Conservation (phyloP, 92 coral and sea anemone species). For the Chrysogorgia sp. region DNA sequence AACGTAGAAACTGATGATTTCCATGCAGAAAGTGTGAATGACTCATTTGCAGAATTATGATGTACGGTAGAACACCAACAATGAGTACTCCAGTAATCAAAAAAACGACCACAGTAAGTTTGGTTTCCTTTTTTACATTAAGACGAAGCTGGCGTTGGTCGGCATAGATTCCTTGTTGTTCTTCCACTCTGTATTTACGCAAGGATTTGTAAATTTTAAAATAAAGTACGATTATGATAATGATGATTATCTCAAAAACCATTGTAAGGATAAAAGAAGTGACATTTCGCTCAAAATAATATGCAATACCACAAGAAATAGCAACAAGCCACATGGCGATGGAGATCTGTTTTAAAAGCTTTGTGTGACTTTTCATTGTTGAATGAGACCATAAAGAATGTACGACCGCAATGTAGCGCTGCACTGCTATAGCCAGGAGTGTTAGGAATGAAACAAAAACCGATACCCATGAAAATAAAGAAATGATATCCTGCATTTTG, state of each 20-base stretch:
- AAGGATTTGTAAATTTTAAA: conserved; percentile 1
- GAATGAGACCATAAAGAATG: conserved; percentile 22
- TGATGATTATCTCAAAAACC: conserved; percentile 8
- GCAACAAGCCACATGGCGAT: conserved; percentile 3
- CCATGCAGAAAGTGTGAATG: not conserved
- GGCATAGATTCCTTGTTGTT: not conserved
- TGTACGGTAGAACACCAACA: conserved; percentile 28
- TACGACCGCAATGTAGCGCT: conserved; percentile 25
- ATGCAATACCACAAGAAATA: not conserved
- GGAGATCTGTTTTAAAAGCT: not conserved
- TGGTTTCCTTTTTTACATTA: conserved; percentile 24
- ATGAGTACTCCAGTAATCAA: conserved; percentile 16
- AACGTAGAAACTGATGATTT: not conserved
- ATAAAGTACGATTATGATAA: not conserved
- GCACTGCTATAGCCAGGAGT: conserved; percentile 25
- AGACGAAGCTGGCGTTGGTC: not conserved
- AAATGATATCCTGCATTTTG: not conserved
- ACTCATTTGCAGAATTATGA: conserved; percentile 15
- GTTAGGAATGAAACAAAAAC: conserved; percentile 26
- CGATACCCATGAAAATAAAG: conserved; percentile 9
- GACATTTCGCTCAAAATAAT: not conserved
- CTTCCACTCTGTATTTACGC: not conserved
- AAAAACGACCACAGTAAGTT: conserved; percentile 10
- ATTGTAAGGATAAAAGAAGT: not conserved
- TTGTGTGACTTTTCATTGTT: conserved; percentile 1